Percentiles rank a stretch among this genome's conserved stretches.
These are phyloP conservation scores for Amblyopsis rosae DNA, from an alignment of 2,113 vertebrate genomes.

Conservation along the genomic window DNA sequence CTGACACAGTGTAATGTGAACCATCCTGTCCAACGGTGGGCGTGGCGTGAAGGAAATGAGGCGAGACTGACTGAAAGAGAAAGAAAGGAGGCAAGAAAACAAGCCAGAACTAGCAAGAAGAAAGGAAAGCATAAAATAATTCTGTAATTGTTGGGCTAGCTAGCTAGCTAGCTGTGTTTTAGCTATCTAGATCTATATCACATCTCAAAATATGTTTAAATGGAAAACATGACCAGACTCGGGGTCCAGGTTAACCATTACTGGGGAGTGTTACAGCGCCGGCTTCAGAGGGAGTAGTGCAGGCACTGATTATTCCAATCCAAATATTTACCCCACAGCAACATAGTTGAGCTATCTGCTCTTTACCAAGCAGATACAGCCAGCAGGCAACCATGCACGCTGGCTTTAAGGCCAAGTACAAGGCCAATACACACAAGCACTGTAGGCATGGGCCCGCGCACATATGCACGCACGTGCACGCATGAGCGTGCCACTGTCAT, in stretches of 20 bases:
- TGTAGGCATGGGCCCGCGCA: not conserved
- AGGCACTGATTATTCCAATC: slow-evolving; percentile 56
- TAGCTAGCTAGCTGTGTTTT: not conserved
- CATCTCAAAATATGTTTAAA: no score
- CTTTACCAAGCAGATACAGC: slow-evolving; percentile 48
- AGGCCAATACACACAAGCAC: slow-evolving; percentile 33
- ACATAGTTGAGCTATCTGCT: slow-evolving; percentile 60
- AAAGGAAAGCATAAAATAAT: slow-evolving; percentile 26
- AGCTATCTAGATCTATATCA: no score
- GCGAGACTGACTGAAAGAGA: slow-evolving; percentile 50
- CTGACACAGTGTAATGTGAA: slow-evolving; percentile 51
- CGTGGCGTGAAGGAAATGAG: slow-evolving; percentile 59
- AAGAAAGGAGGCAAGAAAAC: slow-evolving; percentile 34
- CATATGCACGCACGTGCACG: not conserved
- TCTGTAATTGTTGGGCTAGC: no score
- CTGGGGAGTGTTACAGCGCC: slow-evolving; percentile 44
- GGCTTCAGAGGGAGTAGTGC: slow-evolving; percentile 58
- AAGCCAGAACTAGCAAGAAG: not conserved
- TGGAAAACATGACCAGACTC: no score
- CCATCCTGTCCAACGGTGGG: slow-evolving; percentile 50
- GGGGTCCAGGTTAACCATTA: slow-evolving; percentile 50
- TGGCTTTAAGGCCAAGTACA: slow-evolving; percentile 43
- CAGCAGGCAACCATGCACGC: slow-evolving; percentile 26
- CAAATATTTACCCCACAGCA: slow-evolving; percentile 71
- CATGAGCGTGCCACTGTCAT: no score